A percentile compares a stretch with the other conserved stretches of the same genome.
Evolutionary conservation across 2,113 vertebrate species (phyloP).

Genomic region (Prionailurus viverrinus): DNA sequence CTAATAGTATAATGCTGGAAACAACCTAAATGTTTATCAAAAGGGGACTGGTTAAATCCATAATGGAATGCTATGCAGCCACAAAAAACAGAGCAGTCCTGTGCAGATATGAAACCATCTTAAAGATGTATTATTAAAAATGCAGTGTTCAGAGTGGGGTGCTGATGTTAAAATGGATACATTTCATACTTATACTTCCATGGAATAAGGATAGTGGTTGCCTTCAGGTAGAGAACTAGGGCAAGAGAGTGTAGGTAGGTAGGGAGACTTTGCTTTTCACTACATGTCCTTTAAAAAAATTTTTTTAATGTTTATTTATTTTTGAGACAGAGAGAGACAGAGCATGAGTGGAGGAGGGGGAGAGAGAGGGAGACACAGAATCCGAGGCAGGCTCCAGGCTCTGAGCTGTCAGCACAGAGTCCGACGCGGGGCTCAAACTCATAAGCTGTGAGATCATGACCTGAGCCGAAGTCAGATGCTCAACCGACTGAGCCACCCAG

Average conservation of each 20-base stretch:
- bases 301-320: no score
- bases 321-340: no score
- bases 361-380: no score
- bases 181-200: not conserved
- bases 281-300: not conserved
- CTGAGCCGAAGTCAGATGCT: no score
- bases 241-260: no score
- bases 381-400: no score
- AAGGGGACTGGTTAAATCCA: not conserved
- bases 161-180: not conserved
- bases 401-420: no score
- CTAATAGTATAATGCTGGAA: conserved; percentile 10
- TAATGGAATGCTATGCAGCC: not conserved
- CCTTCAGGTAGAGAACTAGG: not conserved
- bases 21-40: not conserved
- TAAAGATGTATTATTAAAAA: conserved; percentile 39
- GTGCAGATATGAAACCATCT: not conserved
- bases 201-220: not conserved
- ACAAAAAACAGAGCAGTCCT: not conserved
- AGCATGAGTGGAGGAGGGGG: no score
- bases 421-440: no score
- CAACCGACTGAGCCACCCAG: no score
- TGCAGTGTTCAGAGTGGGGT: not conserved
- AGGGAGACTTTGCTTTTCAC: not conserved
- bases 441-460: no score